phyloP scores from a whole-genome alignment of 2,888 invertebrate genomes.

The Eupithecia insigniata region DNA sequence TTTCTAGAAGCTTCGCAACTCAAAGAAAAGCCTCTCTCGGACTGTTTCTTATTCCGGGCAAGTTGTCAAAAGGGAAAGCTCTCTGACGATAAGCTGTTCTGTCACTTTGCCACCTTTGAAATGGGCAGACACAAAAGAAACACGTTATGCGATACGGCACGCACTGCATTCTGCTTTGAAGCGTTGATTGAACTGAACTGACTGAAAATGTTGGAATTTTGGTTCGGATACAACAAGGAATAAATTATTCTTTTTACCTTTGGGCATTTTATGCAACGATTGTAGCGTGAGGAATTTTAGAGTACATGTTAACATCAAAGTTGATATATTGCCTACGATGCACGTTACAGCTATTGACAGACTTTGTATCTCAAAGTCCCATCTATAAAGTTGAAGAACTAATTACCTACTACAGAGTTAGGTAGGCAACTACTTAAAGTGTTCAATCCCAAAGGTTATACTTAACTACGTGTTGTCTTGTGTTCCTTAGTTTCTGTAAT shows the following conservation, averaged over 20 bases:
- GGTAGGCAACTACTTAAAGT: too few species aligned
- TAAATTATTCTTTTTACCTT: background rate
- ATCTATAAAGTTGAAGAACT: background rate
- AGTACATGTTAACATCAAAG: background rate
- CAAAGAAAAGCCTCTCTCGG: constrained; percentile 14
- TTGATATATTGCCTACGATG: background rate
- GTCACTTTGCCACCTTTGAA: constrained; percentile 34
- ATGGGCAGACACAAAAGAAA: constrained; percentile 27
- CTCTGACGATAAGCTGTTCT: constrained; percentile 31
- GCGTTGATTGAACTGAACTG: background rate
- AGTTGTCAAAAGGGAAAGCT: constrained; percentile 32
- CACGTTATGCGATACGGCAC: constrained; percentile 32
- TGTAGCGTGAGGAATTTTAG: background rate
- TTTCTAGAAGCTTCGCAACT: constrained; percentile 3
- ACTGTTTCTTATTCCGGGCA: constrained; percentile 30
- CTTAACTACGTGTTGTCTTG: background rate
- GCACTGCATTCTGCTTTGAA: constrained; percentile 9
- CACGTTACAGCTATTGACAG: background rate
- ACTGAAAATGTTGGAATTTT: background rate
- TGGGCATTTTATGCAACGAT: background rate
- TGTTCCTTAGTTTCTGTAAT: background rate
- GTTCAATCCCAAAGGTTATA: background rate
- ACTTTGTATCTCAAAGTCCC: background rate
- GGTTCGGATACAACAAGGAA: background rate
- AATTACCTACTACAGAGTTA: too few species aligned